These are phyloP conservation scores for Pipistrellus nathusii DNA, from an alignment of 2,797 vertebrate genomes.

Conservation along the genomic window DNA sequence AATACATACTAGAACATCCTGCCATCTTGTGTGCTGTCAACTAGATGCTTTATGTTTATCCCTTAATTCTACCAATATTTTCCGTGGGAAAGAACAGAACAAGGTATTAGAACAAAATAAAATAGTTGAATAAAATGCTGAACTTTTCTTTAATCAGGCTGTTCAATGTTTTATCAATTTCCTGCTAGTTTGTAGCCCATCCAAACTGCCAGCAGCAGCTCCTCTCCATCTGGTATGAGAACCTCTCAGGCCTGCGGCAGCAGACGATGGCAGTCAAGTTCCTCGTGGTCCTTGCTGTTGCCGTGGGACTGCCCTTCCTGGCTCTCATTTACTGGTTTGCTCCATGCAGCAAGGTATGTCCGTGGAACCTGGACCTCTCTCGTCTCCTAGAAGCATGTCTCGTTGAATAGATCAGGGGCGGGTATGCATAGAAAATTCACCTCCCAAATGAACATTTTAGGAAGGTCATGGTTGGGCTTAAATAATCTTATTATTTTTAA, in stretches of 20 bases:
- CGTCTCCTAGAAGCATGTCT: neutral
- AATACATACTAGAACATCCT: neutral
- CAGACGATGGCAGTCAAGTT: constrained; percentile 97
- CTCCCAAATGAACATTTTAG: neutral
- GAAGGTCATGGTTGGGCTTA: neutral
- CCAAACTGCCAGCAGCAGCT: constrained; percentile 99
- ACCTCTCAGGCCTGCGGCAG: constrained; percentile 95
- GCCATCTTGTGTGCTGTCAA: neutral
- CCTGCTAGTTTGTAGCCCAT: constrained; percentile 96
- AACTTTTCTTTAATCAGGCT: neutral
- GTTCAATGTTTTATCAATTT: neutral
- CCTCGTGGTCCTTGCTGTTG: constrained; percentile 95
- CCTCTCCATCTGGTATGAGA: constrained; percentile 99
- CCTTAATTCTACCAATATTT: neutral
- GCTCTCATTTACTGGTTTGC: constrained; percentile 96
- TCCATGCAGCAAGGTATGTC: constrained; percentile 95
- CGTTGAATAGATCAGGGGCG: neutral
- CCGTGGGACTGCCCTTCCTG: constrained; percentile 94
- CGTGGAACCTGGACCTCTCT: neutral
- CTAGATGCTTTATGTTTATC: neutral
- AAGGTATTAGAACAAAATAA: neutral
- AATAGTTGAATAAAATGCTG: no score
- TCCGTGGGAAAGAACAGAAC: neutral
- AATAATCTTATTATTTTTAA: neutral
- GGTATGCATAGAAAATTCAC: neutral